Evolutionary conservation across 2,113 vertebrate species (phyloP).

Genomic region (Sporophila hypoxantha): DNA sequence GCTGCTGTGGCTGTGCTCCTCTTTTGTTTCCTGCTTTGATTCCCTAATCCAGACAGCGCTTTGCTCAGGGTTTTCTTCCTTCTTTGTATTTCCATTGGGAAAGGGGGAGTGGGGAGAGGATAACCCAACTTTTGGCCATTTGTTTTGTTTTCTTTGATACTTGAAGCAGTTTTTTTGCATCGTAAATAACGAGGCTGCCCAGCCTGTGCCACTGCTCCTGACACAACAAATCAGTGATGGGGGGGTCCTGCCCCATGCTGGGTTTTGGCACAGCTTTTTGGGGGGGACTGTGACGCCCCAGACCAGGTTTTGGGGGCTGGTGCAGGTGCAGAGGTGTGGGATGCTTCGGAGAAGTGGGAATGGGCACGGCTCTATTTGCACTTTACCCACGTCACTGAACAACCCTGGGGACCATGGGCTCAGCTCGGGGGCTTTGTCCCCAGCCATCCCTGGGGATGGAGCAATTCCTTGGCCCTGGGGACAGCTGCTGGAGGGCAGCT

Average conservation of each 20-base stretch:
- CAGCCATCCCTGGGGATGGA: neutral
- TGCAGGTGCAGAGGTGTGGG: neutral
- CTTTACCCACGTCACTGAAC: neutral
- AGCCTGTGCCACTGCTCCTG: neutral
- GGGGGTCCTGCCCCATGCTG: neutral
- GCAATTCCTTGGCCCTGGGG: neutral
- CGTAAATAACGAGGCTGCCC: neutral
- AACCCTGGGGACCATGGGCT: neutral
- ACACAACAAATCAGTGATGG: accelerated
- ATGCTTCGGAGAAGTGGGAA: neutral
- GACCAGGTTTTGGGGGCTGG: neutral
- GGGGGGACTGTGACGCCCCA: neutral
- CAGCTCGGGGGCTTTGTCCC: neutral
- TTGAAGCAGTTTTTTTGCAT: constrained; percentile 48
- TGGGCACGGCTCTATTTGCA: constrained; percentile 13
- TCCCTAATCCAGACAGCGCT: constrained; percentile 9
- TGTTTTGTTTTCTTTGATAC: constrained; percentile 34
- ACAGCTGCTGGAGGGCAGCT: neutral
- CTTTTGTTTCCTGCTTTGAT: neutral
- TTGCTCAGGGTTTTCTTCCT: constrained; percentile 59
- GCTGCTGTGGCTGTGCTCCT: neutral
- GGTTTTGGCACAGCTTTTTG: neutral
- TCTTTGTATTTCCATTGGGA: constrained; percentile 25
- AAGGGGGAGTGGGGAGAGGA: neutral
- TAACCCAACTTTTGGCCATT: constrained; percentile 22